Evolutionary conservation across 2,797 vertebrate species (phyloP), one percentile per base, ranked within the genome.

Genomic region (Rhinatrema bivittatum): DNA sequence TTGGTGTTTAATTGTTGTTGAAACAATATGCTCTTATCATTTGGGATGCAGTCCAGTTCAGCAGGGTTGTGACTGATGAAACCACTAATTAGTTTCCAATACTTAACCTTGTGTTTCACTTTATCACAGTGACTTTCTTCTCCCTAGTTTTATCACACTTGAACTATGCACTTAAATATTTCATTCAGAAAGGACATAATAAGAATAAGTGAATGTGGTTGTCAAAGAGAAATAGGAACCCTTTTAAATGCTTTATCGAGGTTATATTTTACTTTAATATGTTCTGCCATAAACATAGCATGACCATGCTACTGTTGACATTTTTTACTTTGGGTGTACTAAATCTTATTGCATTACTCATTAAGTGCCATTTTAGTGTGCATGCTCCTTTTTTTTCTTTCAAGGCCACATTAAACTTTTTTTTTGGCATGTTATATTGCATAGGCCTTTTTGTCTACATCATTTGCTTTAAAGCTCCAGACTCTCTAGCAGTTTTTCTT

Each of bases 1-100:
- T 65, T 62, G 57, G 65, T 68, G 74, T 78, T 81, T 76, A 67
- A 78, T 78, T 78, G 69, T 78, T 78, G 67, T 64, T 53, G 50
- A 68, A 74, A 82, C 74, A 81, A 80, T 81, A 68, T 70, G 50
- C 43, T 53, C 76, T 86, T 84, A 86, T 86, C 78, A 84, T 79
- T 72, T 61, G 74, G 62, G 54, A 79, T 78, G 65, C 68, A 63
- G 72, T 78, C 76, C 71, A 81, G 58, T 52, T 69, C 67, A 70
- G 78, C 78, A 79, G 79, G 80, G 59, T 56, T 78, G 70, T 70
- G 70, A 68, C 46, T 61, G 66, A 74, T 72, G 69, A 76, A 72
- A 59, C 70, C 23, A 32, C 65, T 84, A 84, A 86, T 85, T 79
- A 78, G 65, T 76, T 82, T 80, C 70, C 60, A 71, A 80, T 78